Evolutionary conservation across 2,113 vertebrate genomes (phyloP), one percentile per base, ranked within the genome.

Genomic region (Scolopax mira): DNA sequence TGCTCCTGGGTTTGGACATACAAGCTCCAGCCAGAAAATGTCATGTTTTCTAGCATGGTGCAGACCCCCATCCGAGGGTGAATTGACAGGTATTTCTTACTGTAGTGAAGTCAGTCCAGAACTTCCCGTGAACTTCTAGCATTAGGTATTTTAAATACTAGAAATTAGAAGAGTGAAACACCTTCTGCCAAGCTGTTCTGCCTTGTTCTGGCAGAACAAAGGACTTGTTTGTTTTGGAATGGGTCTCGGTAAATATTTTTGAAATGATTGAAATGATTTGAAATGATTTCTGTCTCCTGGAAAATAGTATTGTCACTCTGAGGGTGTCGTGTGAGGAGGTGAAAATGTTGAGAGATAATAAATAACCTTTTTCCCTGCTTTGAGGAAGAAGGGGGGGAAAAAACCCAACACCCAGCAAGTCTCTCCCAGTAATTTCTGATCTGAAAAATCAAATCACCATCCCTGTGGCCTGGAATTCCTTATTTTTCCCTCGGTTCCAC

Each of bases 1-100:
- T 62, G 33, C 46, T 61, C 14, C 0, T 12, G 69, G 41, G 7
- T 18, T 24, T 27, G 52, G n/a, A 17, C 0, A 3, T 5, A 10
- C 3, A 12, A 62, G 41, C 23, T 74, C 21, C 46, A 22, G 62
- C 13, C 22, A 31, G 61, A 24, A 35, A 37, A 16, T 17, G 15
- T 9, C 33, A 1, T 11, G 28, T 24, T 62, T 44, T 46, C 35
- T 11, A 31, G 31, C 18, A 16, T 7, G 3, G 9, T 8, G 33
- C 30, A 57, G 41, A 13, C 51, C 52, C 28, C 35, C 10, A 22
- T 27, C 48, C 0, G 5, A 37, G 62, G n/a, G 4, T 18, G 25
- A 10, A 8, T 2, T 11, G 22, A 30, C 19, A 27, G 35, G 1
- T 72, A 30, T 14, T 54, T 60, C 31, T 22, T 24, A 22, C 15